A percentile compares a stretch with the other conserved stretches of the same genome.
Conservation (phyloP, 2,888 invertebrate species). For the Punctoribates punctum region DNA sequence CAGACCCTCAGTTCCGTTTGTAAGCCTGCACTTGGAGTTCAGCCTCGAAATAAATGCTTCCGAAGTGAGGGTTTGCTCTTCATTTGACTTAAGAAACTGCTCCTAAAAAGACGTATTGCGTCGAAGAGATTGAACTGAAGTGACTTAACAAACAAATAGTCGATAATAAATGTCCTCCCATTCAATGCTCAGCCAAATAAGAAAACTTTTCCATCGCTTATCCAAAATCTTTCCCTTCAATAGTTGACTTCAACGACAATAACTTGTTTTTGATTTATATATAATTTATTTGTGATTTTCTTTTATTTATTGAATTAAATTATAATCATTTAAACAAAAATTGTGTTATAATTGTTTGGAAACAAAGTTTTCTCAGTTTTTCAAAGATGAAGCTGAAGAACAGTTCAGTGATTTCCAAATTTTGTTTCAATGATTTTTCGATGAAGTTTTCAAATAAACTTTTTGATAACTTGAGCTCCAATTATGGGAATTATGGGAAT, state of each 20-base stretch:
- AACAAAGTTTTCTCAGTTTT: neutral
- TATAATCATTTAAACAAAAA: neutral
- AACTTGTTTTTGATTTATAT: slow-evolving; percentile 5
- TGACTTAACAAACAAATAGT: neutral
- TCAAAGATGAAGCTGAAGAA: slow-evolving; percentile 21
- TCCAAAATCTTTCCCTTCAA: neutral
- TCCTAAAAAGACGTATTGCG: neutral
- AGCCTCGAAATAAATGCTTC: slow-evolving; percentile 8
- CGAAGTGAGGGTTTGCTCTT: neutral
- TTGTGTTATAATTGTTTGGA: neutral
- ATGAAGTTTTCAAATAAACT: slow-evolving; percentile 32
- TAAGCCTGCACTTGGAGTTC: neutral
- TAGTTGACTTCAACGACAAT: neutral
- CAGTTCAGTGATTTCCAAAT: slow-evolving; percentile 3
- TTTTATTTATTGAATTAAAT: neutral
- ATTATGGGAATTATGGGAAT: slow-evolving; percentile 9
- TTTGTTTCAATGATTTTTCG: slow-evolving; percentile 18
- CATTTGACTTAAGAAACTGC: slow-evolving; percentile 5
- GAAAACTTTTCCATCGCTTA: neutral
- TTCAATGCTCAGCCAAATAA: neutral
- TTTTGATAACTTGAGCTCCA: slow-evolving; percentile 5
- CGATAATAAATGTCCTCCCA: neutral
- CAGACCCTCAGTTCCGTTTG: slow-evolving; percentile 3
- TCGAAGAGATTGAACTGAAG: neutral
- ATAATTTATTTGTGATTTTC: neutral